Percentiles rank a stretch among this genome's conserved stretches.
These are phyloP conservation scores for Drosophila paramelanica DNA, from an alignment of 2,888 invertebrate species.

Conservation along the genomic window DNA sequence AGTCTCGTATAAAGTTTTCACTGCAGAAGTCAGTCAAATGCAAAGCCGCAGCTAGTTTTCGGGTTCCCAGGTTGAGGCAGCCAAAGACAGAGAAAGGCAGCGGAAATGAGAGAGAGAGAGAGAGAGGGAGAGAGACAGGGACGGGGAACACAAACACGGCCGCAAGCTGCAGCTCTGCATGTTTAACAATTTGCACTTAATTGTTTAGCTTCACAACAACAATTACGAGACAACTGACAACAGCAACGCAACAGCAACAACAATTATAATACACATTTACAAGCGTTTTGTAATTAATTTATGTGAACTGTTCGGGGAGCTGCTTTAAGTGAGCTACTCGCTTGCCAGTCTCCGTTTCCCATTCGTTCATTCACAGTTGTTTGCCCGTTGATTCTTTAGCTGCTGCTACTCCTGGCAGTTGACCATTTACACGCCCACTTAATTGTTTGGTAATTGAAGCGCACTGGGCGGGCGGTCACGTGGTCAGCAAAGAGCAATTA, in stretches of 20 bases:
- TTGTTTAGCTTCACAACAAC: slow-evolving; percentile 56
- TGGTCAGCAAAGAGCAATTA: slow-evolving; percentile 36
- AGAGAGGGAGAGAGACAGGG: not conserved
- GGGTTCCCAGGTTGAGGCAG: slow-evolving; percentile 5
- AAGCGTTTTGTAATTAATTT: slow-evolving; percentile 74
- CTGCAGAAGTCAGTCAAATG: slow-evolving; percentile 44
- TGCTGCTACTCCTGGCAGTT: slow-evolving; percentile 5
- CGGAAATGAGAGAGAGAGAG: not conserved
- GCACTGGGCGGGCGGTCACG: slow-evolving; percentile 28
- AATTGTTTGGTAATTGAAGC: slow-evolving; percentile 42
- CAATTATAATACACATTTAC: slow-evolving; percentile 51
- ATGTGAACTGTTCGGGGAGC: slow-evolving; percentile 52
- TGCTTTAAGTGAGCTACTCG: slow-evolving; percentile 40
- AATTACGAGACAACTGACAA: slow-evolving; percentile 30
- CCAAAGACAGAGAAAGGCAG: not conserved
- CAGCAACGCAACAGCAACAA: slow-evolving; percentile 18
- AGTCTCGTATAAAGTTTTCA: slow-evolving; percentile 14
- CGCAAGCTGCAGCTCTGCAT: slow-evolving; percentile 52
- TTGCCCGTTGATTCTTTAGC: slow-evolving; percentile 19
- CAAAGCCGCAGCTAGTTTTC: slow-evolving; percentile 41
- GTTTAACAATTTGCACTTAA: slow-evolving; percentile 65
- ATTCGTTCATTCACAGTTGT: slow-evolving; percentile 11
- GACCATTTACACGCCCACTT: slow-evolving; percentile 36
- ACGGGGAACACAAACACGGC: slow-evolving; percentile 8
- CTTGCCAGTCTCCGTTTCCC: not conserved